Conservation (phyloP, 2,888 invertebrate species). For the Drosophila siamana region DNA sequence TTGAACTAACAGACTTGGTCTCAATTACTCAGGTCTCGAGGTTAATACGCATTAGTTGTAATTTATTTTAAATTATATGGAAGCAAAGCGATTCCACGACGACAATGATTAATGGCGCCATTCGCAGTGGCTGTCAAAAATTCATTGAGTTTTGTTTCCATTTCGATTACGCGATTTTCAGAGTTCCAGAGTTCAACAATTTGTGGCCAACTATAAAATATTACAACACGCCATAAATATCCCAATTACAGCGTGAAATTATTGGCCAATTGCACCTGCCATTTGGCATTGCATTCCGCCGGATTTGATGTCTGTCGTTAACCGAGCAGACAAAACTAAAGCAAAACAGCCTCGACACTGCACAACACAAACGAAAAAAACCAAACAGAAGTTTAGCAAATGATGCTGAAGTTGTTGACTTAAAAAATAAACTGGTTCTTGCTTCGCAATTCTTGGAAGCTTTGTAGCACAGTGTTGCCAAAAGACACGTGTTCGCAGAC, state of each 20-base stretch:
- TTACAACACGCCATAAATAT: conserved; percentile 63
- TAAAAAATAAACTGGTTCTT: not conserved
- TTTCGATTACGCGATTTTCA: conserved; percentile 25
- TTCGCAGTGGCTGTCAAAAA: conserved; percentile 1
- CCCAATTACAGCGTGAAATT: conserved; percentile 61
- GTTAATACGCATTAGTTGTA: conserved; percentile 19
- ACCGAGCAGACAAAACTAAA: not conserved
- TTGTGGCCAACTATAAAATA: conserved; percentile 38
- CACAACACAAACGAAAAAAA: not conserved
- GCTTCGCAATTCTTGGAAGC: not conserved
- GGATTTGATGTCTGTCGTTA: conserved; percentile 21
- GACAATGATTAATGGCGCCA: conserved; percentile 31
- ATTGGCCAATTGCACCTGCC: conserved; percentile 75
- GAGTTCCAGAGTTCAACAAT: conserved; percentile 26
- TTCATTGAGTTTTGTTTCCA: conserved; percentile 11
- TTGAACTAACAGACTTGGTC: conserved; percentile 2
- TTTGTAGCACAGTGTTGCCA: conserved; percentile 49
- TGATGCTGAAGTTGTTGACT: not conserved
- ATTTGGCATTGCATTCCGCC: conserved; percentile 61
- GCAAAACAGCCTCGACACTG: no score
- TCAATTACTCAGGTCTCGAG: conserved; percentile 23
- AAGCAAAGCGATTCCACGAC: not conserved
- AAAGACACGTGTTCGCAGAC: conserved; percentile 46
- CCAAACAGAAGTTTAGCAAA: not conserved
- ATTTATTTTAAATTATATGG: no score